Evolutionary conservation across 2,113 vertebrate genomes (phyloP).

Genomic region (Amazona vittata): DNA sequence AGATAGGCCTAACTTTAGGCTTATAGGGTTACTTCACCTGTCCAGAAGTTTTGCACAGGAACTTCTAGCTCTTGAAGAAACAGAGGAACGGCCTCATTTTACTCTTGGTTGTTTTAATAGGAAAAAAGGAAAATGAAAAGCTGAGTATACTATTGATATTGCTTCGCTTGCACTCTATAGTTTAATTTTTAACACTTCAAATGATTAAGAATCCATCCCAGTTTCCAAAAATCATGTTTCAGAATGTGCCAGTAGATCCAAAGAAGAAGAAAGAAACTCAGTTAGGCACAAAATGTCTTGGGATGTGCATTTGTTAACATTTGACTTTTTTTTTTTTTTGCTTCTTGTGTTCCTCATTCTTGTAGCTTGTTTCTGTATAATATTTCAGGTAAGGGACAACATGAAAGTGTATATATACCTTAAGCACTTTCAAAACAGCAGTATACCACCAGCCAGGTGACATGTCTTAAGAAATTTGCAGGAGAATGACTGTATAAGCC

Average conservation of each 20-base stretch:
- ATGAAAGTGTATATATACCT: background rate
- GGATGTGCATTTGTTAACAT: background rate
- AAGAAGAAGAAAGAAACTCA: background rate
- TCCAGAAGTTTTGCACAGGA: background rate
- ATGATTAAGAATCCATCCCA: background rate
- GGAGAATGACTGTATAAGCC: background rate
- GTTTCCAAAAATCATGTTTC: background rate
- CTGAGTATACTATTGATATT: background rate
- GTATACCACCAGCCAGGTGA: background rate
- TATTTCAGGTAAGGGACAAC: background rate
- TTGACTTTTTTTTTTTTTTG: background rate
- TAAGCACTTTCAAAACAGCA: background rate
- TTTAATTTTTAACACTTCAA: background rate
- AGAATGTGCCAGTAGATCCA: background rate
- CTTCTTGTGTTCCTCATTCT: background rate
- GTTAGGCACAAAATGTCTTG: background rate
- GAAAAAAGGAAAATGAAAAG: background rate
- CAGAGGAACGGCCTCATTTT: background rate
- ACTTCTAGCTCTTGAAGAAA: background rate
- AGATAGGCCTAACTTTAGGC: background rate
- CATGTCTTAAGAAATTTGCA: background rate
- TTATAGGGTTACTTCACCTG: background rate
- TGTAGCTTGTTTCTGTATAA: background rate
- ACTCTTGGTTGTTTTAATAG: background rate
- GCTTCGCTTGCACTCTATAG: background rate